Percentiles rank a stretch among this genome's conserved stretches.
These are phyloP conservation scores for Euphonia xanthogaster DNA, from an alignment of 2,797 vertebrate species.

Conservation along the genomic window DNA sequence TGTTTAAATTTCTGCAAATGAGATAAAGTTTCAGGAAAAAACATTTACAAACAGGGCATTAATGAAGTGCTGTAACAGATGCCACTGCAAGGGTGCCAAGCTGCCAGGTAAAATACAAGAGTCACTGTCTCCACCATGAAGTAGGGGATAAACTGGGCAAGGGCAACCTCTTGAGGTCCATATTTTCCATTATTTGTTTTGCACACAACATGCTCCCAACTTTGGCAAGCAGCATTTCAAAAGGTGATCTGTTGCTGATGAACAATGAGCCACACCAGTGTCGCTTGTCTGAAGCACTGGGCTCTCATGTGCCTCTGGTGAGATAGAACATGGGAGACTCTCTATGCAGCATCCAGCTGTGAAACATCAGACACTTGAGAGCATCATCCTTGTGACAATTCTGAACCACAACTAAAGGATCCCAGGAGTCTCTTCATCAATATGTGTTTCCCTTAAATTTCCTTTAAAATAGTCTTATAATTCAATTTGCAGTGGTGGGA, in stretches of 20 bases:
- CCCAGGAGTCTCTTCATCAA: neutral
- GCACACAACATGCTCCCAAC: neutral
- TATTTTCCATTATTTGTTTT: neutral
- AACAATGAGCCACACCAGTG: neutral
- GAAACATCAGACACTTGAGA: neutral
- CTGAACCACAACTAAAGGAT: neutral
- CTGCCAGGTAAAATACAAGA: neutral
- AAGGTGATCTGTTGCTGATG: neutral
- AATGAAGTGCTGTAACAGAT: neutral
- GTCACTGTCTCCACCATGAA: neutral
- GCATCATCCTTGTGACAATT: neutral
- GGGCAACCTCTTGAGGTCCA: neutral
- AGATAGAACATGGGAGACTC: neutral
- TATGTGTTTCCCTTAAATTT: neutral
- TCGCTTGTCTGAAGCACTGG: accelerated
- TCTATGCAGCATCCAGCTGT: neutral
- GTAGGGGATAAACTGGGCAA: neutral
- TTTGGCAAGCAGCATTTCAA: neutral
- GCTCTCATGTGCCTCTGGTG: neutral
- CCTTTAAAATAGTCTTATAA: neutral
- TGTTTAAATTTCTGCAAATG: neutral
- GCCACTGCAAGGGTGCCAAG: neutral
- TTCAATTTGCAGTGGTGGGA: neutral
- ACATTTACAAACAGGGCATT: neutral
- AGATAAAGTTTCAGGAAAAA: neutral